Evolutionary conservation across 2,797 vertebrate genomes (phyloP), one percentile per base, ranked within the genome.

Genomic region (Steatocranus sp.): DNA sequence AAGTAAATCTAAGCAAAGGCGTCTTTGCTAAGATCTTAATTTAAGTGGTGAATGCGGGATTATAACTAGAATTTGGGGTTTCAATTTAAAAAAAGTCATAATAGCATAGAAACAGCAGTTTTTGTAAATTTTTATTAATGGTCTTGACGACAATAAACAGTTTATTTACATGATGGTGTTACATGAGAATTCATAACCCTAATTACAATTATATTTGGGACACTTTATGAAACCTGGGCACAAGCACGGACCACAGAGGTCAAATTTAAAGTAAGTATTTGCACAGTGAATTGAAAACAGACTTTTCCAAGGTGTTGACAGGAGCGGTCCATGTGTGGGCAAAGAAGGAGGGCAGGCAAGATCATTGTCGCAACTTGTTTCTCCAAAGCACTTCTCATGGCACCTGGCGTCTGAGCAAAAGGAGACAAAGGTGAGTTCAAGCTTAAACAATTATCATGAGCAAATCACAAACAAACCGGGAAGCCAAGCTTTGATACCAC

Each of bases 51-150:
- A 73, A n/a, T 27, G 23, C 30, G 66, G 66, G 25, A 48, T 70
- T 70, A 46, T 7, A n/a, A 30, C 66, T 46, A 11, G 10, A 18
- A 70, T 70, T 70, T 46, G 15, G 66, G 15, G 15, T 46, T 70
- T 70, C 9, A 46, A 7, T 18, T n/a, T 0, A 0, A 6, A 5
- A 27, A 43, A 11, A 70, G 53, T 4, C 1, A 15, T 70, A 27
- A 41, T 11, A 46, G 18, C 23, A 46, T 46, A 43, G 10, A 46
- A 70, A 10, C 0, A 17, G 8, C 0, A 68, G 5, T 6, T 68
- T 41, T 41, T 15, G 23, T 48, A 10, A 38, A 2, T 66, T 46
- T 3, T 17, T 68, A 27, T 68, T 34, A 25, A 68, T 27, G 66
- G 46, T 11, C 15, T 70, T 70, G 23, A 11, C 0, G 4, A 43